phyloP scores from a whole-genome alignment of 2,888 invertebrate species.

The Microdon myrmicae region DNA sequence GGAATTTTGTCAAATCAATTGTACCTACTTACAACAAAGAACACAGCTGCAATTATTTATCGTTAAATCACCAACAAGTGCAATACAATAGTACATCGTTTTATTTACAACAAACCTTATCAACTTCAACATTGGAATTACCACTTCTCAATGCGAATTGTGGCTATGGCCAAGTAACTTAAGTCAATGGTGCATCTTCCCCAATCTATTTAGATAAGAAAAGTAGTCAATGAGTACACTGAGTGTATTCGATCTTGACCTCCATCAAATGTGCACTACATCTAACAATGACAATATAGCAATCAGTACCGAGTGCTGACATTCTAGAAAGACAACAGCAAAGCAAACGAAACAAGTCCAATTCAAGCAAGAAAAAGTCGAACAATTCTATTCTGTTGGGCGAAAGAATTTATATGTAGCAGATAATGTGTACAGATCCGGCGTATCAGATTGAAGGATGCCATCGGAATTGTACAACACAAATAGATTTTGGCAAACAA shows the following conservation, averaged over 20 bases:
- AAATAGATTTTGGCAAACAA: constrained; percentile 41
- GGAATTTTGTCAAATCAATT: no score
- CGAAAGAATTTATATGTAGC: constrained; percentile 10
- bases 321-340: constrained; percentile 4
- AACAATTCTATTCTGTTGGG: background rate
- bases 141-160: no score
- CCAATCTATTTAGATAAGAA: constrained; percentile 21
- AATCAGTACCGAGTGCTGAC: constrained; percentile 8
- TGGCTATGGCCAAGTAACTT: constrained; percentile 8
- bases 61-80: no score
- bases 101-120: no score
- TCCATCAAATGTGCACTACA: constrained; percentile 4
- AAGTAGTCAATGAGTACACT: constrained; percentile 14
- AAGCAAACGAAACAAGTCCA: constrained; percentile 1
- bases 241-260: constrained; percentile 21
- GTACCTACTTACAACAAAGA: no score
- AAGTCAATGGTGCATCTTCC: constrained; percentile 11
- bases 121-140: no score
- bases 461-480: no score
- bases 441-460: constrained; percentile 32
- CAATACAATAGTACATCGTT: no score
- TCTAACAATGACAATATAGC: constrained; percentile 12
- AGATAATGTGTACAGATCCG: constrained; percentile 30
- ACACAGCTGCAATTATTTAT: no score
- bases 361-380: background rate